A percentile compares a stretch with the other conserved stretches of the same genome.
Conservation (phyloP, 2,888 invertebrate genomes). For the Cantharis flavilabris region DNA sequence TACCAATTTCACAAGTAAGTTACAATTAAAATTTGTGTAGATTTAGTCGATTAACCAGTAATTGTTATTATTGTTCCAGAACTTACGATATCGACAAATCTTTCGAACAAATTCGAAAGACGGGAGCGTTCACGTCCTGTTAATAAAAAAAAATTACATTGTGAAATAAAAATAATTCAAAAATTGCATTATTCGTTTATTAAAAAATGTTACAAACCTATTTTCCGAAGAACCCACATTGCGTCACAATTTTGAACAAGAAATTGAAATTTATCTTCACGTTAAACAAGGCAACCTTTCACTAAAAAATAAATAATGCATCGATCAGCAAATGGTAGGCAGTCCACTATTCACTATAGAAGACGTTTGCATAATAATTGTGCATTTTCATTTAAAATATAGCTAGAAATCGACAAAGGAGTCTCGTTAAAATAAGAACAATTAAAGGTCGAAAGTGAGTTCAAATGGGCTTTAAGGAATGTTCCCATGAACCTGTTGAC, state of each 20-base stretch:
- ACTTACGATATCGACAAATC: neutral
- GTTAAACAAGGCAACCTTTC: neutral
- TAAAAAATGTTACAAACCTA: neutral
- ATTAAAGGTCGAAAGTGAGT: conserved; percentile 27
- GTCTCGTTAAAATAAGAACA: conserved; percentile 22
- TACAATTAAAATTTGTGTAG: no score
- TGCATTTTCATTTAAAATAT: conserved; percentile 14
- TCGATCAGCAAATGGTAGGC: neutral
- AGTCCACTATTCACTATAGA: neutral
- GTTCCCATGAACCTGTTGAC: conserved; percentile 39
- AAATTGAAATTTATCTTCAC: neutral
- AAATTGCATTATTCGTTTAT: neutral
- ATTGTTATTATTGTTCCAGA: neutral
- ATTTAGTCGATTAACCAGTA: no score
- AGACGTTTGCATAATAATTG: conserved; percentile 11
- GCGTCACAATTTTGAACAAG: neutral
- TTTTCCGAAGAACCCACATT: neutral
- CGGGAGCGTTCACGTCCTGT: neutral
- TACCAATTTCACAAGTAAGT: neutral
- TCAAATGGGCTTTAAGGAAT: conserved; percentile 30
- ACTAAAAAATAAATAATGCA: neutral
- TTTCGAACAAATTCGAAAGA: neutral
- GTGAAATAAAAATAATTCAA: neutral
- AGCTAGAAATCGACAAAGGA: conserved; percentile 12
- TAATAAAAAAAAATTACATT: neutral